Evolutionary conservation across 2,113 vertebrate genomes (phyloP), one percentile per base, ranked within the genome.

Genomic region (Dromiciops gliroides): DNA sequence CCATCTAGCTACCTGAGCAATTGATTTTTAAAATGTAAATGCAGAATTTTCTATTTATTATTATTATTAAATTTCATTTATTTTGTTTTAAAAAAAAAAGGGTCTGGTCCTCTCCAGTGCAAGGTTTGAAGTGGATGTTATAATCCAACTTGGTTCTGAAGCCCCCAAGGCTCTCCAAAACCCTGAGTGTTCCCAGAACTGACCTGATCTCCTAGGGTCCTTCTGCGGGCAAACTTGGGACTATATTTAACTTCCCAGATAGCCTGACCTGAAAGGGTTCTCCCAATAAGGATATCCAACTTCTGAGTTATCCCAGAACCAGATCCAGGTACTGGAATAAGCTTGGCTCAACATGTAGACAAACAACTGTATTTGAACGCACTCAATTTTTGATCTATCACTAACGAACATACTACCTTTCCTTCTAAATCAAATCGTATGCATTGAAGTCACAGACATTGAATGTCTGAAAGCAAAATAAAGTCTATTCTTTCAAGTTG

Each of bases 401-500:
- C 44, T 10, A 11, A 89, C 48, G 44, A 50, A 12, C 49, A 14
- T 0, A 0, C 28, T 53, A 48, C 51, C 11, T 0, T 37, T 4
- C 60, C 67, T 11, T 14, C 14, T 0, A 37, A 37, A 8, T 90
- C 96, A 56, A 96, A 51, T 51, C 92, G 83, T 26, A 6, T 49
- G 37, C 49, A 88, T 94, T 89, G 93, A 93, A 83, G 89, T 83
- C 89, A 93, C 47, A 93, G 93, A 89, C 56, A 4, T 19, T 83
- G 91, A 93, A 90, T 89, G 60, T 89, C 28, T 3, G 8, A 67
- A 48, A 96, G 90, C 0, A 89, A 31, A 95, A 97, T 3, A 26
- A 31, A 95, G 90, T 16, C 93, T 89, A 48, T 53, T 44, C n/a
- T 56, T 90, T 75, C 89, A 88, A 95, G 94, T 93, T 50, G 89